Evolutionary conservation across 2,888 invertebrate species (phyloP).

Genomic region (Ceramica pisi): DNA sequence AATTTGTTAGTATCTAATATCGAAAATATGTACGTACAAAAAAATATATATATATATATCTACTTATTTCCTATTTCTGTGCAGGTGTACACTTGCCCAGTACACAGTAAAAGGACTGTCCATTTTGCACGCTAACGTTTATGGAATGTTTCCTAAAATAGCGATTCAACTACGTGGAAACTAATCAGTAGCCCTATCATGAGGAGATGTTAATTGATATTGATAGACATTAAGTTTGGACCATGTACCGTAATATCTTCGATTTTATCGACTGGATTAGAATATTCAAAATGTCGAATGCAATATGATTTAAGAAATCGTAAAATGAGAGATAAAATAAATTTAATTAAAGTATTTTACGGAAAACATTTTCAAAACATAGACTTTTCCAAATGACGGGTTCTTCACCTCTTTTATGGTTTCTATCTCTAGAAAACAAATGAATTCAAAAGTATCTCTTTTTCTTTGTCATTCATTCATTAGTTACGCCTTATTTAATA

Average conservation of each 20-base stretch:
- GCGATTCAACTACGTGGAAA: conserved; percentile 7
- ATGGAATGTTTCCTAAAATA: conserved; percentile 10
- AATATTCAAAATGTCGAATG: conserved; percentile 5
- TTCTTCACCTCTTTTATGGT: no score
- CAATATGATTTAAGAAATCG: not conserved
- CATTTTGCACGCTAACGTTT: no score
- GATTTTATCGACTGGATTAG: conserved; percentile 22
- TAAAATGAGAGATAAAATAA: not conserved
- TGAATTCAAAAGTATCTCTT: no score
- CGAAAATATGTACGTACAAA: no score
- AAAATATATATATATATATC: no score
- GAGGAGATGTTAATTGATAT: conserved; percentile 18
- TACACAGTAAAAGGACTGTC: no score
- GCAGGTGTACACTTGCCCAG: no score
- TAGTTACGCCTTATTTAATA: not conserved
- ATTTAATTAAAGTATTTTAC: not conserved
- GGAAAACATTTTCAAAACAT: not conserved
- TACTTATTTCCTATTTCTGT: no score
- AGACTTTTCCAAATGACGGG: no score
- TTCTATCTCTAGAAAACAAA: no score
- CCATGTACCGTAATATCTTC: conserved; percentile 12
- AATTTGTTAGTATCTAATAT: no score
- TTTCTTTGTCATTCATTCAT: no score
- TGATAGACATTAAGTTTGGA: conserved; percentile 12
- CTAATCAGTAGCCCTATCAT: conserved; percentile 17